Percentiles rank a stretch among this genome's conserved stretches.
Conservation (phyloP, 2,113 vertebrate species). For the Oryzias melastigma region DNA sequence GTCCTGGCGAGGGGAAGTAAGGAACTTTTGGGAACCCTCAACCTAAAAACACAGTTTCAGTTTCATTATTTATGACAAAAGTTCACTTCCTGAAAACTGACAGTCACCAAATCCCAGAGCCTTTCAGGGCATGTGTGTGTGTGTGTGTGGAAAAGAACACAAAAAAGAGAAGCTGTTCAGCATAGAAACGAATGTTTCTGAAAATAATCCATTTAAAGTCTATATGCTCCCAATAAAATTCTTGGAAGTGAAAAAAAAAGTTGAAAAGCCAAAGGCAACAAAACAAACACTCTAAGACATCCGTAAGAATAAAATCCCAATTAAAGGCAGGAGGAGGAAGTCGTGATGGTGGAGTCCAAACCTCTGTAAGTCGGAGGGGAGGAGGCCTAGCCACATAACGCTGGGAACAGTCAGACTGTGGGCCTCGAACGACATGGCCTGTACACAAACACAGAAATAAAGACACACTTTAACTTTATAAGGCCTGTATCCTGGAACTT, state of each 20-base stretch:
- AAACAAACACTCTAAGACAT: conserved; percentile 48
- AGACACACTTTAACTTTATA: conserved; percentile 16
- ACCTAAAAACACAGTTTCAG: conserved; percentile 66
- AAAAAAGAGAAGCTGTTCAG: conserved; percentile 13
- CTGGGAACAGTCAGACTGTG: conserved; percentile 91
- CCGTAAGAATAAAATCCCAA: conserved; percentile 72
- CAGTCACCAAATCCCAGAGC: background rate
- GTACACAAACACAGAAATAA: conserved; percentile 35
- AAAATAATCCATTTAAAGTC: conserved; percentile 50
- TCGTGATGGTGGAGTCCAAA: conserved; percentile 74
- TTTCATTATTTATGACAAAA: background rate
- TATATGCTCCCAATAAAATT: conserved; percentile 47
- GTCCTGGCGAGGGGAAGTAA: conserved; percentile 85
- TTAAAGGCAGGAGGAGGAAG: conserved; percentile 68
- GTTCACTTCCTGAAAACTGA: background rate
- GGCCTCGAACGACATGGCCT: conserved; percentile 98
- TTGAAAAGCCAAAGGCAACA: conserved; percentile 67
- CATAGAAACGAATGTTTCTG: conserved; percentile 60
- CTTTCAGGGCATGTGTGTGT: conserved; percentile 3
- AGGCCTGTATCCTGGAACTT: conserved; percentile 15
- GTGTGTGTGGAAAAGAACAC: conserved; percentile 21
- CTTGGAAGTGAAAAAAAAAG: conserved; percentile 23
- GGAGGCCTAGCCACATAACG: conserved; percentile 94
- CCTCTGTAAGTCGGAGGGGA: conserved; percentile 95
- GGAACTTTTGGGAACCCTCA: conserved; percentile 80